These are phyloP conservation scores for Tetrao urogallus DNA, from an alignment of 2,113 vertebrate species.

Conservation along the genomic window DNA sequence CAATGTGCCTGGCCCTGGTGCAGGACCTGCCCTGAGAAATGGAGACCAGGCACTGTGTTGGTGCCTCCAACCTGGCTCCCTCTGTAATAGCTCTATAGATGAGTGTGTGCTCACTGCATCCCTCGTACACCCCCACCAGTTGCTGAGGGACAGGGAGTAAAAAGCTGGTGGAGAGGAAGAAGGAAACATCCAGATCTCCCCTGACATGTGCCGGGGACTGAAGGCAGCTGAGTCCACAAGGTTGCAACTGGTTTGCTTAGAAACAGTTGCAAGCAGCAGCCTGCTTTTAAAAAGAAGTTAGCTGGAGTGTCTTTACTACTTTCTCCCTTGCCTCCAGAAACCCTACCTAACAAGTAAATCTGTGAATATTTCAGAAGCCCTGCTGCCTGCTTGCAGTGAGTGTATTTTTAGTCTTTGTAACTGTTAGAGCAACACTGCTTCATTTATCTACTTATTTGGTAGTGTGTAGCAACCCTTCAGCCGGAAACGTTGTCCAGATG, in stretches of 20 bases:
- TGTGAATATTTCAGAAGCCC: conserved; percentile 41
- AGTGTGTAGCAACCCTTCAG: conserved; percentile 44
- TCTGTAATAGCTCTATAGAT: background rate
- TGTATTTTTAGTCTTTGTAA: conserved; percentile 61
- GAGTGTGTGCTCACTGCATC: no score
- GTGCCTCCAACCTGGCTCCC: background rate
- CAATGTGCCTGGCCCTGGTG: background rate
- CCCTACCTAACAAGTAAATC: background rate
- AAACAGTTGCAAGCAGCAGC: background rate
- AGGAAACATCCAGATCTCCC: background rate
- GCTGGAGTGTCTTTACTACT: background rate
- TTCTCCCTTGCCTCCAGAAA: background rate
- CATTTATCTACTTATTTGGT: conserved; percentile 64
- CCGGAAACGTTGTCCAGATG: conserved; percentile 52
- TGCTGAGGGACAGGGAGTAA: background rate
- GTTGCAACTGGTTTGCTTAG: background rate
- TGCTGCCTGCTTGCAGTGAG: background rate
- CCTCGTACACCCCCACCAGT: no score
- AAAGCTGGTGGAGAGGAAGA: background rate
- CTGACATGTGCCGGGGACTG: background rate
- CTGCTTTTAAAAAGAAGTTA: conserved; percentile 1
- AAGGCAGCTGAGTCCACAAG: background rate
- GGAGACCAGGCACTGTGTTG: background rate
- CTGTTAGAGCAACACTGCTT: conserved; percentile 5
- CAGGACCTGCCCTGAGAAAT: background rate